Percentiles rank a stretch among this genome's conserved stretches.
phyloP scores from a whole-genome alignment of 2,888 invertebrate species.

The Drosophila falleni region DNA sequence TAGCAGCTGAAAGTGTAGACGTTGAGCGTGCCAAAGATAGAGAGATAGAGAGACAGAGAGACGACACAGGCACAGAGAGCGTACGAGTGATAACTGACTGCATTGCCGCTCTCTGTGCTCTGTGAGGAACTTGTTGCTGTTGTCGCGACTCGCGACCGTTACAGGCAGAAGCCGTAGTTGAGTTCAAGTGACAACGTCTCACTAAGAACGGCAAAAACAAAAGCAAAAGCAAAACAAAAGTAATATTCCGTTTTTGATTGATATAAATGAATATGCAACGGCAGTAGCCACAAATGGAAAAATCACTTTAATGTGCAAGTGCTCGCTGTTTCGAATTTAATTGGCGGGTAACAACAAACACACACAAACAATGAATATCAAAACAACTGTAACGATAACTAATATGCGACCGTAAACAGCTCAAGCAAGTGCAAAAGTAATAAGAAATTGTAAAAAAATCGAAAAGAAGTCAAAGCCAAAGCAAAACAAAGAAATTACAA shows the following conservation, averaged over 20 bases:
- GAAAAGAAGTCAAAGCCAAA: slow-evolving; percentile 37
- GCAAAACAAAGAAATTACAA: slow-evolving; percentile 46
- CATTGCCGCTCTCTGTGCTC: slow-evolving; percentile 43
- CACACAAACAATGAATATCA: slow-evolving; percentile 29
- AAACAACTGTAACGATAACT: slow-evolving; percentile 29
- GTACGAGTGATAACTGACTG: slow-evolving; percentile 66
- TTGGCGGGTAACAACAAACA: slow-evolving; percentile 45
- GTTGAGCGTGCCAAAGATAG: slow-evolving; percentile 41
- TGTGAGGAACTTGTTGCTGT: slow-evolving; percentile 50
- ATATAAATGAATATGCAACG: slow-evolving; percentile 74
- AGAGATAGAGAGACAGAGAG: slow-evolving; percentile 19
- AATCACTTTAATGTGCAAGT: slow-evolving; percentile 62
- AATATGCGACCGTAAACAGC: slow-evolving; percentile 24
- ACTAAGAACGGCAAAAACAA: slow-evolving; percentile 48
- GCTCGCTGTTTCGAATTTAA: slow-evolving; percentile 53
- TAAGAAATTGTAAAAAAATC: slow-evolving; percentile 35
- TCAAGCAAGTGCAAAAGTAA: slow-evolving; percentile 44
- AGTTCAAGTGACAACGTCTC: slow-evolving; percentile 71
- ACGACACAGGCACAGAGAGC: slow-evolving; percentile 13
- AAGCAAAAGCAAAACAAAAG: slow-evolving; percentile 42
- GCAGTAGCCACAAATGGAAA: slow-evolving; percentile 27
- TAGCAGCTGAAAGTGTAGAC: slow-evolving; percentile 33
- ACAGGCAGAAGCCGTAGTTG: slow-evolving; percentile 76
- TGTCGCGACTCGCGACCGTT: slow-evolving; percentile 36
- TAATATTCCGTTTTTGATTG: slow-evolving; percentile 63